These are phyloP conservation scores for Tichodroma muraria DNA, from an alignment of 2,113 vertebrate genomes.

Conservation along the genomic window DNA sequence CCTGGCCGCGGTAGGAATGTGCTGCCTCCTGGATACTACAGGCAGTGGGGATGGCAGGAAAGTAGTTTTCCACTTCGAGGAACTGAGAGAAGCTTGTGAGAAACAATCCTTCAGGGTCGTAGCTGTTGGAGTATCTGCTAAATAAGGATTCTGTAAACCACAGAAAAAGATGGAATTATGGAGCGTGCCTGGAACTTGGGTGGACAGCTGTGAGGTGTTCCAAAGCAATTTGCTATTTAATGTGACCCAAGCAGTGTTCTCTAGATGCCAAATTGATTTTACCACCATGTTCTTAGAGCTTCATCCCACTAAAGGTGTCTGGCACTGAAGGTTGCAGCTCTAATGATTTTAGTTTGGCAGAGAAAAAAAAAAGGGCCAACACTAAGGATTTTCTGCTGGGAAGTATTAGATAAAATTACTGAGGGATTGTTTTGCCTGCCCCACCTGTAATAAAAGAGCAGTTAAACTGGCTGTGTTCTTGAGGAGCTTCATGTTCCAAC, in stretches of 20 bases:
- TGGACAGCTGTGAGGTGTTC: neutral
- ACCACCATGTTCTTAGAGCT: neutral
- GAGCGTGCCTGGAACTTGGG: neutral
- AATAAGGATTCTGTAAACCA: neutral
- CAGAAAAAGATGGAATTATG: neutral
- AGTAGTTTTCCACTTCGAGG: neutral
- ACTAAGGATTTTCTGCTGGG: neutral
- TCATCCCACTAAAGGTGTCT: neutral
- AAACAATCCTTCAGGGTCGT: neutral
- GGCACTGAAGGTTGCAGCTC: neutral
- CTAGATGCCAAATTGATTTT: neutral
- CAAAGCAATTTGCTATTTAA: neutral
- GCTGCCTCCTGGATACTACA: fast-evolving
- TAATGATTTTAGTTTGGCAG: neutral
- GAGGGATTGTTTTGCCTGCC: constrained; percentile 17
- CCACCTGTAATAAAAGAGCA: constrained; percentile 18
- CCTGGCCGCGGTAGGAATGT: neutral
- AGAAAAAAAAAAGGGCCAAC: neutral
- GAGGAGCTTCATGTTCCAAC: neutral
- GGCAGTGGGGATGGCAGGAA: neutral
- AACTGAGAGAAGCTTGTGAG: neutral
- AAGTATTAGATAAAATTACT: neutral
- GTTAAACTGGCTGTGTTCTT: constrained; percentile 31
- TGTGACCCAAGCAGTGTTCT: neutral
- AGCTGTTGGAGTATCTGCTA: neutral